phyloP scores from a whole-genome alignment of 2,113 vertebrate species.

The Zapus hudsonius region DNA sequence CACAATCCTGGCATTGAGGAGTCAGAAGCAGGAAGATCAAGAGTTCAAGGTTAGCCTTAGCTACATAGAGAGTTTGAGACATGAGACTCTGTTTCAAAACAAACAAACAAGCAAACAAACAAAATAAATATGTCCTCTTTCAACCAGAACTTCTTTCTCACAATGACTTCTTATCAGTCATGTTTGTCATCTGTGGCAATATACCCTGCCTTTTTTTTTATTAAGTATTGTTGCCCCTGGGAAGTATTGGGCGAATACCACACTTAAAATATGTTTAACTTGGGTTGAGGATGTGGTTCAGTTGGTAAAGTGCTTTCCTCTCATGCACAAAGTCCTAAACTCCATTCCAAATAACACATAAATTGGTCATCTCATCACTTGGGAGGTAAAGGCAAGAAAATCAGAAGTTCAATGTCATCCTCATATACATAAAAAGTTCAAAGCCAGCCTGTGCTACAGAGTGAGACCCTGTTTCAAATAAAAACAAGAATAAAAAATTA shows the following conservation, averaged over 20 bases:
- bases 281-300: neutral
- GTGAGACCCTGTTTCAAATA: neutral
- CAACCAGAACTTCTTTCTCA: neutral
- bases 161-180: neutral
- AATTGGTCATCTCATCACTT: too few relatives aligned
- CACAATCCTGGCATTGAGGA: too few relatives aligned
- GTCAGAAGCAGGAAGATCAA: too few relatives aligned
- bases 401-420: neutral
- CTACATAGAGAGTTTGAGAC: too few relatives aligned
- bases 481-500: neutral
- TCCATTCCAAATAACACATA: neutral
- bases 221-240: neutral
- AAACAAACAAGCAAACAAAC: too few relatives aligned
- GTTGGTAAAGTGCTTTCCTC: neutral
- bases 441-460: neutral
- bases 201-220: neutral
- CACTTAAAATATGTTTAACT: neutral
- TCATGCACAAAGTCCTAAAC: neutral
- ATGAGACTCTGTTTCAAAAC: too few relatives aligned
- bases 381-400: neutral
- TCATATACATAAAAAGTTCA: neutral
- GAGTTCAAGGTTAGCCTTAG: too few relatives aligned
- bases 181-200: neutral
- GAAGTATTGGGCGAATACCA: neutral
- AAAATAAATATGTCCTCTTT: constrained; percentile 12